Base-by-base conservation (phyloP, 2,888 invertebrate genomes). In the Eupithecia abbreviata region DNA sequence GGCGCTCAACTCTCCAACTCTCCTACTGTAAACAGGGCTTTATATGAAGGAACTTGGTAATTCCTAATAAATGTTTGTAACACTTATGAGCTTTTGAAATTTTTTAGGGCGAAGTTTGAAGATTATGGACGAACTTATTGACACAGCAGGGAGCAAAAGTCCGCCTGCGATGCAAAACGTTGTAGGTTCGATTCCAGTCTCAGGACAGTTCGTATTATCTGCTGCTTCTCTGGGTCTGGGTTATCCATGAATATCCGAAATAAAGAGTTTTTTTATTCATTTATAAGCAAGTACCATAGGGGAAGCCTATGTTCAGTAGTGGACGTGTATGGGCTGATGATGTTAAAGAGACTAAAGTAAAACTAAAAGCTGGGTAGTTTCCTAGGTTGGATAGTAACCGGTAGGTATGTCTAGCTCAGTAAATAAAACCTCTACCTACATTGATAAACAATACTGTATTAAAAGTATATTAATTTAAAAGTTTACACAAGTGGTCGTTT, bases 1-100 rank as follows among this genome's bases (percentile, higher is more conserved):
- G 92, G 87, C 91, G 90, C 93, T 92, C 92, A 92, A 92, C 92
- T 90, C 90, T 90, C 88, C 85, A 88, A 90, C 92, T 91, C 89
- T 88, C 88, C 89, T 78, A 86, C 85, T 90, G 88, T 89, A 89
- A 87, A 90, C 85, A 90, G 82, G 87, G 85, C 89, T 91, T 90
- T 81, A 80, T 81, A 66, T 73, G 69, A 73, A 80, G 81, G 75
- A 78, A 81, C 81, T 78, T 74, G 77, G 67, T 81, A 81, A 80
- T 76, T 45, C 55, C 65, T 45, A 74, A 69, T 77, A 75, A 80
- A 78, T 82, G 76, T 79, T 73, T 80, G 78, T 72, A n/a, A 18
- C 55, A 58, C 55, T 18, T 7, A 55, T n/a, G n/a, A 51, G 15
- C 65, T 73, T 79, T 55, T 55, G 7, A 55, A 51, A 55, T n/a